Percentiles rank a stretch among this genome's conserved stretches.
phyloP scores from a whole-genome alignment of 1,140 invertebrate genomes.

The Triops longicaudatus region DNA sequence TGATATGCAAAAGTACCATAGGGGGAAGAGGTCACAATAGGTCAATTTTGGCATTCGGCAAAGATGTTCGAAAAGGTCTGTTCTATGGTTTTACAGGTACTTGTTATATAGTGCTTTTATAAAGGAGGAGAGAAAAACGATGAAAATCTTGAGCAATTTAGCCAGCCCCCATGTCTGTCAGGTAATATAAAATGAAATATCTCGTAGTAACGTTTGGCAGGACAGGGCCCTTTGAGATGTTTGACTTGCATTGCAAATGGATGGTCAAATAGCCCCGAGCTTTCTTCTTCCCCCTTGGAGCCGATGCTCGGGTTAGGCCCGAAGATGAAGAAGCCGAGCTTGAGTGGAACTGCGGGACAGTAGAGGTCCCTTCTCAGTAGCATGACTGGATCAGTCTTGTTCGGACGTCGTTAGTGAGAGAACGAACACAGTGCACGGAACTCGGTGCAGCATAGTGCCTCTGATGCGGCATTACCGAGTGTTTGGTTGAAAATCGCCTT shows the following conservation, averaged over 20 bases:
- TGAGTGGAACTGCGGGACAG: neutral
- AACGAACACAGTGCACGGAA: too few relatives aligned
- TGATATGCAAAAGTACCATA: neutral
- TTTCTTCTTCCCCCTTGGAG: neutral
- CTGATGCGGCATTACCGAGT: too few relatives aligned
- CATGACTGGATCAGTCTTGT: too few relatives aligned
- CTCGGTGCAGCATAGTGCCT: too few relatives aligned
- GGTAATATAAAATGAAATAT: conserved; percentile 13
- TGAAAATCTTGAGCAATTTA: neutral
- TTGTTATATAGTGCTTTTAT: neutral
- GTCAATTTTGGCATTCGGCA: neutral
- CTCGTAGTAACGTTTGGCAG: neutral
- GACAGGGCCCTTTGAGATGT: neutral
- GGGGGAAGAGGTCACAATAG: conserved; percentile 10
- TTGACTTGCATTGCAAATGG: conserved; percentile 1
- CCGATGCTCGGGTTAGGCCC: neutral
- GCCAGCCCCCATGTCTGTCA: neutral
- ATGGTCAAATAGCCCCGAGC: neutral
- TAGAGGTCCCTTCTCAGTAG: too few relatives aligned
- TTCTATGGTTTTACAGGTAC: neutral
- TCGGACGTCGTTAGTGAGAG: too few relatives aligned
- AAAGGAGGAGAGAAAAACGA: neutral
- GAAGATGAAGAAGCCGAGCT: neutral
- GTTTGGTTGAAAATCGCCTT: too few relatives aligned
- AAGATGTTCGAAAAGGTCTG: neutral